Evolutionary conservation across 2,888 invertebrate species (phyloP), one percentile per base, ranked within the genome.

Genomic region (Papilio demoleus): DNA sequence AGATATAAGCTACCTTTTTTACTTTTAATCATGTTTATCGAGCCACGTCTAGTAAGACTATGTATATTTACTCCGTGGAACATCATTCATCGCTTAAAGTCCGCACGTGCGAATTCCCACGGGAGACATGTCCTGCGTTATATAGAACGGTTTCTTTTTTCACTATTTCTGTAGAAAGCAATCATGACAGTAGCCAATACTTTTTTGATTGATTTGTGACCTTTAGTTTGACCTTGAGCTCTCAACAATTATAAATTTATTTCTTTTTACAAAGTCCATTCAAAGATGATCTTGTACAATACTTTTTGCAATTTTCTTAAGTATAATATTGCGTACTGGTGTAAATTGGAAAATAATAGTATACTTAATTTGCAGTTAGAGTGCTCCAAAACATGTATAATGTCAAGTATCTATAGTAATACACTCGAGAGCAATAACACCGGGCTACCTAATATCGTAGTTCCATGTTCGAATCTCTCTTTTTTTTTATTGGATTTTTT

Each of bases 51-150:
- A 19, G 19, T 45, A 45, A 45, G 19, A 45, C 9, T 17, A 45
- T 27, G 27, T 5, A 50, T 24, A 24, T 12, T 24, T 12, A 24
- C 1, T 24, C 12, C 50, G 14, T 22, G 24, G 50, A 24, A 24
- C 50, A 50, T 50, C 24, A 24, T 50, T 50, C 27, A 27, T 53
- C 50, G 50, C 53, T 53, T n/a, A 53, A 53, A 53, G 27, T 53
- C 27, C 22, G 53, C 53, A 53, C 53, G 53, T 53, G 53, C 53
- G 53, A 27, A 27, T 53, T 53, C 53, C 53, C 53, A 27, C 53
- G 27, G 53, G 53, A 27, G 6, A n/a, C 53, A 27, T 11, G 53
- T 53, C 53, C 11, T 27, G 14, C 27, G 27, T 4, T 14, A 27
- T 27, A 53, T 27, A 50, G 12, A 53, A 27, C 53, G 14, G 53